Evolutionary conservation across 2,113 vertebrate genomes (phyloP), one percentile per base, ranked within the genome.

Genomic region (Oriolus oriolus): DNA sequence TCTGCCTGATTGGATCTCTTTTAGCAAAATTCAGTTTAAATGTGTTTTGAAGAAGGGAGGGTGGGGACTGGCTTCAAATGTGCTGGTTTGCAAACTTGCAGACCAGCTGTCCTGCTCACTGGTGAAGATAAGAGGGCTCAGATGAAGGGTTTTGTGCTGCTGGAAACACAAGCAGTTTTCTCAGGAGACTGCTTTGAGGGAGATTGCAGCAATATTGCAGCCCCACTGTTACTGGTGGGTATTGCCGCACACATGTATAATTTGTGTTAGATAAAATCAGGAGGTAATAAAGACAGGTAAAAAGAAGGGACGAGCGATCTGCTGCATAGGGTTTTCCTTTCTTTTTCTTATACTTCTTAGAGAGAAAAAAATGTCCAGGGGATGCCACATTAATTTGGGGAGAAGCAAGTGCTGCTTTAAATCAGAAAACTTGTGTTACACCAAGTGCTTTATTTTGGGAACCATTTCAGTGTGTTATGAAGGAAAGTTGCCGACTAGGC

Each of bases 401-500:
- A 57, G 66, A 93, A 95, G 45, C 0, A 1, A 92, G 52, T 56
- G 61, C 79, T 92, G 53, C 79, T 96, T 97, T 96, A 89, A 97
- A 91, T 83, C 56, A 91, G 87, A 92, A 96, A 97, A 95, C 85
- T 94, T 90, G 30, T 64, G 24, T 86, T 90, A 60, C 22, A 74
- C 54, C 82, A 83, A 75, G 26, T 87, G 76, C 94, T 98, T 97
- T 97, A 74, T 71, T 96, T 97, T 94, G 93, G 80, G 87, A 96
- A 83, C 37, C 30, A 33, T 95, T 97, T 97, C 94, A 82, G 85
- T 96, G 84, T 92, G 92, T 89, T 97, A 92, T 89, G 82, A 97
- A 95, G 95, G 95, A 95, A 97, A 98, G 94, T 97, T 97, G 95
- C 96, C 85, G 91, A 96, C 88, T 93, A 96, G 95, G 96, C 97